These are phyloP conservation scores for Holacanthus passer DNA, from an alignment of 2,113 vertebrate genomes.

Conservation along the genomic window DNA sequence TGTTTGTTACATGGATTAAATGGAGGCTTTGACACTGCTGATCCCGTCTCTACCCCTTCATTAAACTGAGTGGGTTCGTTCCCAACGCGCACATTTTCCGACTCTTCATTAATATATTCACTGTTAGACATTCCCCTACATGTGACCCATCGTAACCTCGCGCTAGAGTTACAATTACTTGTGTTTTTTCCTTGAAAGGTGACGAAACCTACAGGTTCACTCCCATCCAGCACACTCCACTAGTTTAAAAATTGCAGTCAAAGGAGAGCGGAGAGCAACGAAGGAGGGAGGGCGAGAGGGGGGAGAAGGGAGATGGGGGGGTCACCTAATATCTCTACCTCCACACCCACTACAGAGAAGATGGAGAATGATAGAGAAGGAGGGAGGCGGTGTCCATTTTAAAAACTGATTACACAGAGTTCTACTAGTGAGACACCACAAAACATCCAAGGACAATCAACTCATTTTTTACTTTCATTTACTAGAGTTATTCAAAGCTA, in stretches of 20 bases:
- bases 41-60: constrained; percentile 38
- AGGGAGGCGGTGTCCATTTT: constrained; percentile 34
- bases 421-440: constrained; percentile 1
- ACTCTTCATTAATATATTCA: constrained; percentile 38
- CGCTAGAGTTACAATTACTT: constrained; percentile 22
- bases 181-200: constrained; percentile 8
- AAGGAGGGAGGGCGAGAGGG: not conserved
- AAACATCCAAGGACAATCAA: constrained; percentile 32
- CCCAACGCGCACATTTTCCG: not conserved
- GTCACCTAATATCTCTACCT: constrained; percentile 20
- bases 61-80: constrained; percentile 37
- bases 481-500: not conserved
- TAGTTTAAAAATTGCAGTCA: constrained; percentile 54
- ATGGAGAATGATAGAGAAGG: constrained; percentile 45
- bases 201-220: constrained; percentile 12
- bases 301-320: no score
- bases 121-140: constrained; percentile 33
- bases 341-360: constrained; percentile 32
- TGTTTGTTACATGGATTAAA: constrained; percentile 61
- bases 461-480: constrained; percentile 15
- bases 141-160: constrained; percentile 32
- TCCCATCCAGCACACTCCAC: constrained; percentile 27
- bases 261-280: constrained; percentile 4
- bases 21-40: constrained; percentile 46
- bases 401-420: constrained; percentile 47